phyloP scores from a whole-genome alignment of 2,888 invertebrate genomes.

The Aleiodes testaceus region DNA sequence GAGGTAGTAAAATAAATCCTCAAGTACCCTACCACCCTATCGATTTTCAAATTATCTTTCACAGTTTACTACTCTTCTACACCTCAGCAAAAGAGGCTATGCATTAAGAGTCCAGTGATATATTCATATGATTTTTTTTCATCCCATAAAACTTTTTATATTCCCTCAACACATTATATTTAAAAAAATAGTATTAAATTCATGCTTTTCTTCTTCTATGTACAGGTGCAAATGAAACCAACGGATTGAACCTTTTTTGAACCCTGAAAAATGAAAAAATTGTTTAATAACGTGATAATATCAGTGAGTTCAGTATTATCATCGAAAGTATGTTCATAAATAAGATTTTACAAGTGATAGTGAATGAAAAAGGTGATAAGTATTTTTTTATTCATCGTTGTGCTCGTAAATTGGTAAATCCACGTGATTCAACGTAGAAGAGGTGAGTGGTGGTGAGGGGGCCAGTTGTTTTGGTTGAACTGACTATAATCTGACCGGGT shows the following conservation, averaged over 20 bases:
- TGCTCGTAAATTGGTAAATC: slow-evolving; percentile 12
- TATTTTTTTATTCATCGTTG: slow-evolving; percentile 3
- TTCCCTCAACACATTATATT: not conserved
- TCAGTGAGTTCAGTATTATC: slow-evolving; percentile 6
- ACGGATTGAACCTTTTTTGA: not conserved
- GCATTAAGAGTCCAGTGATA: not conserved
- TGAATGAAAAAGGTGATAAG: slow-evolving; percentile 14
- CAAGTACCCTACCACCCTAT: slow-evolving; percentile 44
- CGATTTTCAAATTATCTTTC: slow-evolving; percentile 58
- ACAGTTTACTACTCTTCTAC: slow-evolving; percentile 47
- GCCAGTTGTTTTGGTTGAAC: slow-evolving; percentile 22
- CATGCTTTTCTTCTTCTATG: not conserved
- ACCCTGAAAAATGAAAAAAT: not conserved
- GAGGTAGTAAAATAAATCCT: slow-evolving; percentile 18
- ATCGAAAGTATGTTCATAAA: slow-evolving; percentile 19
- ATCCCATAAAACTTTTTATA: slow-evolving; percentile 9
- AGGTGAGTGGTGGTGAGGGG: slow-evolving; percentile 9
- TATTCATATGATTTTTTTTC: slow-evolving; percentile 29
- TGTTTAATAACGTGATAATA: not conserved
- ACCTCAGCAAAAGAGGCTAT: slow-evolving; percentile 24
- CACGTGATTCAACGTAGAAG: not conserved
- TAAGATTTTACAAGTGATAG: slow-evolving; percentile 15
- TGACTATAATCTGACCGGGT: slow-evolving; percentile 38
- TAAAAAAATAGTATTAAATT: not conserved
- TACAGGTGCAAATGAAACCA: not conserved